Conservation (phyloP, 2,113 vertebrate genomes). For the Himantopus leucocephalus region DNA sequence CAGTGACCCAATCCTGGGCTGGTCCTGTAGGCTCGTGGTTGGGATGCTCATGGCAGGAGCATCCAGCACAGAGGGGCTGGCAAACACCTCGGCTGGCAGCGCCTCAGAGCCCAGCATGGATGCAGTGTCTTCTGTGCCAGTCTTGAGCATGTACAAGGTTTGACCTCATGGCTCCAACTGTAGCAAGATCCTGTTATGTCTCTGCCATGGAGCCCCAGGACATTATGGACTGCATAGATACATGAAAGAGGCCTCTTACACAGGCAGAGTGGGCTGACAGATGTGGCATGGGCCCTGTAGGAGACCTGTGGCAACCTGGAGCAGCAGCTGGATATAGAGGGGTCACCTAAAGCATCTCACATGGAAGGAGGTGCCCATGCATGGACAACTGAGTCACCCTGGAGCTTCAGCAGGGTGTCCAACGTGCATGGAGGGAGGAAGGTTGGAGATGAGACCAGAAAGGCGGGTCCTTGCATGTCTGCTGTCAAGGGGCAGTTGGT, state of each 20-base stretch:
- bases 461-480: background rate
- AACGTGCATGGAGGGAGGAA: background rate
- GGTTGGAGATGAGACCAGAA: too few species aligned
- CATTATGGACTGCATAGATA: background rate
- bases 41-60: background rate
- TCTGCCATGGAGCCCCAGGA: background rate
- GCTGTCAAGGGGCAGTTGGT: background rate
- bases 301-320: background rate
- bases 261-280: background rate
- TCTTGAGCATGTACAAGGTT: background rate
- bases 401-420: background rate
- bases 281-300: background rate
- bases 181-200: background rate
- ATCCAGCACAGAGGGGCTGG: background rate
- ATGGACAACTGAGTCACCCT: background rate
- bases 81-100: background rate
- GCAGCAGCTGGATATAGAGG: background rate
- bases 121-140: background rate
- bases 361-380: background rate
- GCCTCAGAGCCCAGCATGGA: background rate
- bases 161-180: background rate
- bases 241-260: background rate
- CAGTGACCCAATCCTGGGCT: background rate
- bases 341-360: background rate
- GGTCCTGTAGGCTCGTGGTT: rapidly evolving